Conservation (phyloP, 2,113 vertebrate genomes). For the Felis chaus region DNA sequence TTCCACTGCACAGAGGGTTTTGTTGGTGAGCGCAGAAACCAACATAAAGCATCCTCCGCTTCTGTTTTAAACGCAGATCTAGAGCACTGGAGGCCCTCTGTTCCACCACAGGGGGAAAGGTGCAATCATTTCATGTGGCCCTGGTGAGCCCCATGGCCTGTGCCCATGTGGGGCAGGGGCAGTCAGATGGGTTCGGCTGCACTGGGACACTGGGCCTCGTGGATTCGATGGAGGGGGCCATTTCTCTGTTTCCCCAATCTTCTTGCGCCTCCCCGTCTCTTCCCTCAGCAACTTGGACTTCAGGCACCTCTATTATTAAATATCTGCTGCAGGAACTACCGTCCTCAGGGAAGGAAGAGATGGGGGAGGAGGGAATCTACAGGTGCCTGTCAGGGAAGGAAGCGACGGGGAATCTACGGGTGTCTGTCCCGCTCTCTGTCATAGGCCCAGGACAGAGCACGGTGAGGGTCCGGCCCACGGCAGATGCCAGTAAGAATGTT, state of each 20-base stretch:
- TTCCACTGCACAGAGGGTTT: neutral
- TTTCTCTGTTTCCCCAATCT: neutral
- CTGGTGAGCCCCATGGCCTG: neutral
- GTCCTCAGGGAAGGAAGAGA: neutral
- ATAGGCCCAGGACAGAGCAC: neutral
- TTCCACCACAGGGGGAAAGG: neutral
- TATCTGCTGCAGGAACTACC: neutral
- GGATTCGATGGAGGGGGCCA: neutral
- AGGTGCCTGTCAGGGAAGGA: neutral
- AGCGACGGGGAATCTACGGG: neutral
- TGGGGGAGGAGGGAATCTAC: neutral
- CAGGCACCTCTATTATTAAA: neutral
- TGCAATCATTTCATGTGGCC: neutral
- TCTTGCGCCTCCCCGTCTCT: neutral
- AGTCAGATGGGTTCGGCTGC: too few species aligned
- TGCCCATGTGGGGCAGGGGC: fast-evolving
- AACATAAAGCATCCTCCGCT: neutral
- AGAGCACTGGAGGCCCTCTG: fast-evolving
- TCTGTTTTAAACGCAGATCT: neutral
- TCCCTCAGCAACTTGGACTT: neutral
- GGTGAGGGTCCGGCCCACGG: fast-evolving
- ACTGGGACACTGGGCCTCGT: neutral
- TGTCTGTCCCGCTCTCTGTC: fast-evolving
- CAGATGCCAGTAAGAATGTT: neutral
- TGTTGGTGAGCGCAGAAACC: fast-evolving